These are phyloP conservation scores for Rhagium mordax DNA, from an alignment of 2,888 invertebrate genomes.

Conservation along the genomic window DNA sequence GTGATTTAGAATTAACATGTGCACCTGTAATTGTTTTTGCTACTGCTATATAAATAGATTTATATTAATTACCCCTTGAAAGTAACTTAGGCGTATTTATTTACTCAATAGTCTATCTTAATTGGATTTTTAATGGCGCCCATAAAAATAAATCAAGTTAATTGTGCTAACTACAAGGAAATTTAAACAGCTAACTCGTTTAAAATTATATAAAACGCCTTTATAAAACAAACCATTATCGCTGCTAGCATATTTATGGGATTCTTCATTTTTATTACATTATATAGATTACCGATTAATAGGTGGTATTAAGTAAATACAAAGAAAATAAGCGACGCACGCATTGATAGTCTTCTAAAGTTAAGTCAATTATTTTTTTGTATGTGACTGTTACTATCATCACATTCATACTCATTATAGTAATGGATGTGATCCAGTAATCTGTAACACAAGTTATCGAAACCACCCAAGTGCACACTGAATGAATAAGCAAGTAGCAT, in stretches of 20 bases:
- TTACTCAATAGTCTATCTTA: conserved; percentile 26
- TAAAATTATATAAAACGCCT: conserved; percentile 25
- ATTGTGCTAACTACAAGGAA: conserved; percentile 30
- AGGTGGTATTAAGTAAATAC: background rate
- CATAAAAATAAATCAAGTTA: conserved; percentile 37
- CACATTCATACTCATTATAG: background rate
- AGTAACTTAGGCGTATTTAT: background rate
- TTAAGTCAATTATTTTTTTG: background rate
- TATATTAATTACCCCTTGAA: conserved; percentile 27
- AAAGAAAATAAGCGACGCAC: background rate
- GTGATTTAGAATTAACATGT: conserved; percentile 34
- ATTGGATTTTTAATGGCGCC: conserved; percentile 33
- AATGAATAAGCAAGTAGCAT: no score
- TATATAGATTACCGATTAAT: background rate
- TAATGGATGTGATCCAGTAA: no score
- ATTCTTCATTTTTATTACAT: conserved; percentile 6
- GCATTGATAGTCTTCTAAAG: background rate
- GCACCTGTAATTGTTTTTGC: conserved; percentile 25
- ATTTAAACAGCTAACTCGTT: conserved; percentile 12
- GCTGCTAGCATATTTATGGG: conserved; percentile 4
- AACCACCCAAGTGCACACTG: no score
- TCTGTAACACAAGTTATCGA: no score
- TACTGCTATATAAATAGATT: conserved; percentile 25
- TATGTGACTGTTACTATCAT: background rate
- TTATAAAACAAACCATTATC: conserved; percentile 22